Conservation (phyloP, 2,113 vertebrate species). For the Pseudois nayaur region DNA sequence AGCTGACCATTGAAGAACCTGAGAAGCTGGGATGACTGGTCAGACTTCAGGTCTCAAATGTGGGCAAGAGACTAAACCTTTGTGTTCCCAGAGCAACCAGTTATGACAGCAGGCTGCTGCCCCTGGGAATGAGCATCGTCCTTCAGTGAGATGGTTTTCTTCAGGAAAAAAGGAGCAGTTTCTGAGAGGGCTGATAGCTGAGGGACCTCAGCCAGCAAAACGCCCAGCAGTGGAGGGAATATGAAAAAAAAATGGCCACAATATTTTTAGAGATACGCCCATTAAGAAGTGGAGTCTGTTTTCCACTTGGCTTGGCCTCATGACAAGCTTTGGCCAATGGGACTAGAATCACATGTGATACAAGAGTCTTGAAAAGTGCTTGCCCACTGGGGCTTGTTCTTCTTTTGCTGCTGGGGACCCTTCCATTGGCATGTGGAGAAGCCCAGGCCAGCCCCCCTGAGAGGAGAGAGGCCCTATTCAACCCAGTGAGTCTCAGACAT, state of each 20-base stretch:
- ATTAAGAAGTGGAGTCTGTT: neutral
- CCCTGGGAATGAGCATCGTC: neutral
- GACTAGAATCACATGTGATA: rapidly evolving
- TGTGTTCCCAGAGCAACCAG: neutral
- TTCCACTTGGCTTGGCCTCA: neutral
- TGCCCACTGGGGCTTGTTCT: neutral
- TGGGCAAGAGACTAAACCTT: neutral
- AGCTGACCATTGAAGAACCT: neutral
- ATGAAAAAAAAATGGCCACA: neutral
- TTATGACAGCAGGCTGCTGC: neutral
- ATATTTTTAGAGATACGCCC: neutral
- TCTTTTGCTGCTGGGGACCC: neutral
- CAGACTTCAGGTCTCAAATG: neutral
- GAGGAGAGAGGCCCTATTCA: neutral
- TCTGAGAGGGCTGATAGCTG: neutral
- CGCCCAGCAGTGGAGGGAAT: neutral
- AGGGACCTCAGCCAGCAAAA: neutral
- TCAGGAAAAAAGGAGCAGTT: neutral
- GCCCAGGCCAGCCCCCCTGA: neutral
- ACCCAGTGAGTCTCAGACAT: neutral
- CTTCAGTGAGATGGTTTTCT: neutral
- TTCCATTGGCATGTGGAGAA: neutral
- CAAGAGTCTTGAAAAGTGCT: neutral
- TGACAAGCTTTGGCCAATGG: neutral
- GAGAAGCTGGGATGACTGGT: neutral